Percentiles rank a stretch among this genome's conserved stretches.
Evolutionary conservation across 2,888 invertebrate genomes (phyloP).

Genomic region (Scaptomyza cyrtandrae): DNA sequence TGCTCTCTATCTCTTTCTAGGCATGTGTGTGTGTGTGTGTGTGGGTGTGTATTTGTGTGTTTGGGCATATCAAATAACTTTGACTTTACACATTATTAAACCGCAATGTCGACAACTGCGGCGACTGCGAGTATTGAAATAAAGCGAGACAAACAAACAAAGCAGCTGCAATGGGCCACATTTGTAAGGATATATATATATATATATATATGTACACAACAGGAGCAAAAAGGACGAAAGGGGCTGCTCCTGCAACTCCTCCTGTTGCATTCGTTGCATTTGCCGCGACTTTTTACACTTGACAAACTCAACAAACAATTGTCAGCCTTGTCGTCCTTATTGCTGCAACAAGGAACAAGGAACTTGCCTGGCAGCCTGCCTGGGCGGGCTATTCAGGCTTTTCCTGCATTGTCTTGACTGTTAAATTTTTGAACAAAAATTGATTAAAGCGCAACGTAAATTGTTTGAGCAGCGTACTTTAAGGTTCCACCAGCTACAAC

Average conservation of each 20-base stretch:
- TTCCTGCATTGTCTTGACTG: conserved; percentile 56
- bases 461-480: conserved; percentile 65
- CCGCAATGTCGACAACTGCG: conserved; percentile 71
- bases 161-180: conserved; percentile 51
- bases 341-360: neutral
- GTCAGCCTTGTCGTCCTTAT: conserved; percentile 67
- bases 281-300: conserved; percentile 63
- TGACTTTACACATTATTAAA: conserved; percentile 82
- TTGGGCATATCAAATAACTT: conserved; percentile 80
- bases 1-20: conserved; percentile 17
- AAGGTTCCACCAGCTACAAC: conserved; percentile 26
- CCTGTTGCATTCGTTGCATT: conserved; percentile 70
- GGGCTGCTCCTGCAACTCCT: conserved; percentile 14
- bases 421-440: conserved; percentile 75
- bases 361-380: conserved; percentile 7
- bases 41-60: conserved; percentile 40
- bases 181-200: conserved; percentile 63
- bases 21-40: conserved; percentile 26
- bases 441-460: conserved; percentile 70
- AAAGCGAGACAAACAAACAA: conserved; percentile 69
- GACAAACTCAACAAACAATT: conserved; percentile 78
- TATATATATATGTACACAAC: too few relatives aligned
- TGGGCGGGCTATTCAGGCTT: conserved; percentile 10
- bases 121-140: conserved; percentile 38
- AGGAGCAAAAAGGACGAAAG: conserved; percentile 5